phyloP scores from a whole-genome alignment of 2,113 vertebrate species.

The Elachura formosa region DNA sequence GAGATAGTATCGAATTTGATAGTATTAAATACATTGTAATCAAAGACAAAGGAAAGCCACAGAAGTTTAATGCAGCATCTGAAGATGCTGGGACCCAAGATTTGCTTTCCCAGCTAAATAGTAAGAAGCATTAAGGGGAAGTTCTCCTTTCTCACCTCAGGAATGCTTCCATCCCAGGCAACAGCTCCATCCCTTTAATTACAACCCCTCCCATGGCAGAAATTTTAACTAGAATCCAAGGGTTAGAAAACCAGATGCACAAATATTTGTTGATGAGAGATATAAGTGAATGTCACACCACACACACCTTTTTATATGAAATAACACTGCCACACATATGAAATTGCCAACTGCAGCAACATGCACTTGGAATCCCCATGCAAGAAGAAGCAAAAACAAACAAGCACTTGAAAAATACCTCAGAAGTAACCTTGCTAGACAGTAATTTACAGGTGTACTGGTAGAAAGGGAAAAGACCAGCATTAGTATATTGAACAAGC shows the following conservation, averaged over 20 bases:
- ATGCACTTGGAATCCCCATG: conserved; percentile 69
- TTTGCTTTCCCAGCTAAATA: neutral
- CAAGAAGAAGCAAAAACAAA: conserved; percentile 68
- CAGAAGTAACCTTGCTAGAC: conserved; percentile 92
- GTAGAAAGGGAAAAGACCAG: conserved; percentile 86
- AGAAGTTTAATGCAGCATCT: neutral
- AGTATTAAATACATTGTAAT: neutral
- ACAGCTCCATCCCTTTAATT: neutral
- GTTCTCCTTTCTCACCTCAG: neutral
- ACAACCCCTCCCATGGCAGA: neutral
- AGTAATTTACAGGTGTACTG: conserved; percentile 95
- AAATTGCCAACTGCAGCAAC: conserved; percentile 37
- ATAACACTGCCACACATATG: neutral
- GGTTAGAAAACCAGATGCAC: neutral
- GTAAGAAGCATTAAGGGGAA: neutral
- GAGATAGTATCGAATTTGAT: too few relatives aligned
- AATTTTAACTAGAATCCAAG: neutral
- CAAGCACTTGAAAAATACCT: conserved; percentile 84
- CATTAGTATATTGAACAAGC: conserved; percentile 79
- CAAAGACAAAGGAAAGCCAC: neutral
- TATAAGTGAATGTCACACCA: neutral
- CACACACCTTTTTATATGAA: neutral
- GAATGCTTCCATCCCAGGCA: neutral
- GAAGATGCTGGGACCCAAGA: neutral
- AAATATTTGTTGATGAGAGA: neutral